Evolutionary conservation across 37 sponge, comb jelly and placozoan species (phyloP), one percentile per base, ranked within the genome.

Genomic region (Spongilla lacustris): DNA sequence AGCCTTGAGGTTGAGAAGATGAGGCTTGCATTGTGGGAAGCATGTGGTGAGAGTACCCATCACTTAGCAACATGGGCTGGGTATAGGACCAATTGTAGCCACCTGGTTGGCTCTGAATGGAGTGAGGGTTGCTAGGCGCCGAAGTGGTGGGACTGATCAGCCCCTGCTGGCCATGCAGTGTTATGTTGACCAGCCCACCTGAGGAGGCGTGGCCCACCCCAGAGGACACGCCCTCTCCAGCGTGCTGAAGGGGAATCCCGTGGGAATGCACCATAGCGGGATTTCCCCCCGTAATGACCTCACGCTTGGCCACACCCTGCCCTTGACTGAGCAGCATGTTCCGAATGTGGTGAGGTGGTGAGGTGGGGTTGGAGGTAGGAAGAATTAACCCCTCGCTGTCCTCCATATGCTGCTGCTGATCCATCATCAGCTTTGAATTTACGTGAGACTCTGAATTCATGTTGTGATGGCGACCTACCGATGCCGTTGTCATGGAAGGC

Each of bases 81-180:
- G 81, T 69, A 37, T 86, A 91, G 2, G 91, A 49, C 91, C 91
- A 91, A 71, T 72, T 78, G 46, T 66, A 76, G 4, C 79, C 79
- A 4, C 58, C 58, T 17, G 58, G 58, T 17, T 74, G 69, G 70
- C 36, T 74, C 34, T 83, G 75, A 22, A 75, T 31, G 50, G 82
- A 68, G 22, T 81, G 46, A 22, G 76, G 30, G 50, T 82, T 81
- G 50, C 82, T 83, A 14, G 83, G 76, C 23, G 69, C 31, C 8
- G 88, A 77, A 8, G 78, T 31, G 32, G 71, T 83, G 2, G 88
- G 88, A 22, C 88, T 88, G 28, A 81, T 82, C 14, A 76, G 88
- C 2, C 76, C 49, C 35, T 75, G 82, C 10, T 58, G 58, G 11
- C 58, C 58, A 17, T 58, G 58, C 58, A 58, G 58, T 58, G 58